phyloP scores from a whole-genome alignment of 2,888 invertebrate species.

The Tenthredo amoena region DNA sequence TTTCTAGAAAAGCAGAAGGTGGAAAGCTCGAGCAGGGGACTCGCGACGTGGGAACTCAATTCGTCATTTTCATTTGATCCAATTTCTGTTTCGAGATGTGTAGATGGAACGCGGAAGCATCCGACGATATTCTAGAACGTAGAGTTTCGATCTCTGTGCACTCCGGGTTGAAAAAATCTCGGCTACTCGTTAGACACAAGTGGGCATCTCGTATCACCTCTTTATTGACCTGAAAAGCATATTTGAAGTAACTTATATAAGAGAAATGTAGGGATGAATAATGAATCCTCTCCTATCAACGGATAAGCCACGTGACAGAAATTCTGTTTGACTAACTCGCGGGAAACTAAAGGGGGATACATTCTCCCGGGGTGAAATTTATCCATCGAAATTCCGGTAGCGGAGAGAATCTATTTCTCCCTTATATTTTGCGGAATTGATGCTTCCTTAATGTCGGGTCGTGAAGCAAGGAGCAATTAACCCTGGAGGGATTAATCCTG shows the following conservation, averaged over 20 bases:
- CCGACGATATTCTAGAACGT: neutral
- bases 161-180: neutral
- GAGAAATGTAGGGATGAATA: neutral
- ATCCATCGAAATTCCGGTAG: neutral
- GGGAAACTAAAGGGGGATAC: neutral
- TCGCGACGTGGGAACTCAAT: neutral
- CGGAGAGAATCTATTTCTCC: neutral
- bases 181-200: neutral
- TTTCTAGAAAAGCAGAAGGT: neutral
- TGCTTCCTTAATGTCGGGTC: neutral
- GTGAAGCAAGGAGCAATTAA: conserved; percentile 21
- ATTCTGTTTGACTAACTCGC: neutral
- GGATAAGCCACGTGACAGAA: neutral
- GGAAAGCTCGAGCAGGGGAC: neutral
- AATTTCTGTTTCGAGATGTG: neutral
- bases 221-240: neutral
- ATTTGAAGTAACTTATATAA: neutral
- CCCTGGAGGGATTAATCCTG: neutral
- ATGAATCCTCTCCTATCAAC: conserved; percentile 1
- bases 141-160: neutral
- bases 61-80: neutral
- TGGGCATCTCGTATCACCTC: neutral
- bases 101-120: no score
- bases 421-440: neutral
- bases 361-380: neutral